phyloP scores from a whole-genome alignment of 92 coral and sea anemone species.

The Phenganax subtilis region DNA sequence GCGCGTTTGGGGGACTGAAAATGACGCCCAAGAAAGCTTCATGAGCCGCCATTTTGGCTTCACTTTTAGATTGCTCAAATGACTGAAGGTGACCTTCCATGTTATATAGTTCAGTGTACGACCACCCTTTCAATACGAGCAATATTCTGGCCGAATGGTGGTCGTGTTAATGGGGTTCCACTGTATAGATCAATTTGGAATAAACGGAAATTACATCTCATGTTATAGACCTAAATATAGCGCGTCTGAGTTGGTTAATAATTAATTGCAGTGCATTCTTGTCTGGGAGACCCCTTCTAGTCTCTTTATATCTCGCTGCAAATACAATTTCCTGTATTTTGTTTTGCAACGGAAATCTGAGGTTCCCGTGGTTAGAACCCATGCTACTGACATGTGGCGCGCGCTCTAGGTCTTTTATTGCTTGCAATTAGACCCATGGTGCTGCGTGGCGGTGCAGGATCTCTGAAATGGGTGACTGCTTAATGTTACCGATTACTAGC shows the following conservation, averaged over 20 bases:
- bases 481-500: conserved; percentile 28
- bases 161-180: too few species aligned
- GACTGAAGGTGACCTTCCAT: too few species aligned
- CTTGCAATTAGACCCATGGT: conserved; percentile 39
- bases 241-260: conserved; percentile 3
- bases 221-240: conserved; percentile 1
- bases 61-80: too few species aligned
- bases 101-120: too few species aligned
- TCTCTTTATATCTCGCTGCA: conserved; percentile 4
- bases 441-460: not conserved
- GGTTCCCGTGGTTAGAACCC: conserved; percentile 21
- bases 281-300: conserved; percentile 23
- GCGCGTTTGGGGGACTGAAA: too few species aligned
- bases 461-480: conserved; percentile 17
- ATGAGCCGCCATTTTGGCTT: too few species aligned
- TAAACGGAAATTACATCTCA: conserved; percentile 1
- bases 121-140: too few species aligned
- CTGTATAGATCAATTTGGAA: not conserved
- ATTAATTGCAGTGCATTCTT: not conserved
- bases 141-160: too few species aligned
- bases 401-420: conserved; percentile 30
- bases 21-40: too few species aligned
- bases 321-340: conserved; percentile 42
- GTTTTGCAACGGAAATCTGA: conserved; percentile 19
- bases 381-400: conserved; percentile 14